Evolutionary conservation across 2,113 vertebrate genomes (phyloP), one percentile per base, ranked within the genome.

Genomic region (Reinhardtius hippoglossoides): DNA sequence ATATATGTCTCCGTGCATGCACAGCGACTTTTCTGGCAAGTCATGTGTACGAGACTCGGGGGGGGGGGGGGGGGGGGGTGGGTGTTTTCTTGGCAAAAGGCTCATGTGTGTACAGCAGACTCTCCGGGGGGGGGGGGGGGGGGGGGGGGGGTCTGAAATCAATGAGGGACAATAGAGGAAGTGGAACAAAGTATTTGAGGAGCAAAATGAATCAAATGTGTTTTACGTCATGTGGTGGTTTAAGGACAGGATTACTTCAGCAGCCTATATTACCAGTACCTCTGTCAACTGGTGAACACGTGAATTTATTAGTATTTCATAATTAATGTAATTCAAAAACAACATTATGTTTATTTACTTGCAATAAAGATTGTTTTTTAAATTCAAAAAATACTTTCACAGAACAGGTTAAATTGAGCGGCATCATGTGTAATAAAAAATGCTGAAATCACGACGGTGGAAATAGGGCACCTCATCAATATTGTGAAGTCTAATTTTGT

Each of bases 391-490:
- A 42, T 31, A 42, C 40, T 55, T 16, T 20, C 1, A 35, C 27
- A 42, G 52, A n/a, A 40, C 6, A 62, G 37, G 52, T 58, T 52
- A 73, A 65, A 71, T 27, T 27, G 23, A 67, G 57, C 48, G n/a
- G 10, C 21, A 27, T 58, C 13, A 16, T 24, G 23, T 57, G 15
- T 55, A 24, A 6, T 23, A 3, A 44, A 37, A 48, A 54, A 62
- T 40, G 20, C 35, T 63, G 37, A 62, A 68, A 44, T 60, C 61
- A 59, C 16, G 58, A 76, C 23, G 80, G 55, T 26, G 14, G 74
- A 84, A 87, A 76, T 60, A 76, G 63, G 74, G 52, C 48, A 80
- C 37, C 74, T 54, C 87, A 88, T 91, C 81, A 90, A 86, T 89
- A 85, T 86, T 85, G 74, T 31, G 40, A 80, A 71, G 73, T 68